A percentile compares a stretch with the other conserved stretches of the same genome.
Conservation (phyloP, 2,113 vertebrate species). For the Dryoscopus gambensis region DNA sequence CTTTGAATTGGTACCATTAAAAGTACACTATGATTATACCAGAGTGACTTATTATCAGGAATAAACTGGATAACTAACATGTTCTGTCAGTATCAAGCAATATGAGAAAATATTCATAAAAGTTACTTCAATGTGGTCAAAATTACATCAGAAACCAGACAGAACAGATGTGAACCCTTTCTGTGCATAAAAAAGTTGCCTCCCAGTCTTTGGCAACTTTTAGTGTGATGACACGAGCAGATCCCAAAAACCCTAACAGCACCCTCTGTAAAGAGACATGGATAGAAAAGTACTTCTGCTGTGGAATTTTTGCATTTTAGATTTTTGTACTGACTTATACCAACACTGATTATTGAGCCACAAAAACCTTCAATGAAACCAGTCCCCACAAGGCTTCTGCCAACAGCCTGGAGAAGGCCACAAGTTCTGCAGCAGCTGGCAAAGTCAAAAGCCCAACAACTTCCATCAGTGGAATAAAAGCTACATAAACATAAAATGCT, state of each 20-base stretch:
- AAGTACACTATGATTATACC: not conserved
- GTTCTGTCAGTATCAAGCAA: not conserved
- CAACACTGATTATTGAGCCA: not conserved
- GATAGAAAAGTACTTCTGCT: not conserved
- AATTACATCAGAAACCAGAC: not conserved
- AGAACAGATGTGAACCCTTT: slow-evolving; percentile 2
- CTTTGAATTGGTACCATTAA: not conserved
- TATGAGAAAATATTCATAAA: not conserved
- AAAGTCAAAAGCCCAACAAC: not conserved
- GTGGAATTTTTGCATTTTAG: not conserved
- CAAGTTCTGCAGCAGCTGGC: not conserved
- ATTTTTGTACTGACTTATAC: not conserved
- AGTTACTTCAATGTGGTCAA: not conserved
- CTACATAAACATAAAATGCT: not conserved
- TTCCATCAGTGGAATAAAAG: not conserved
- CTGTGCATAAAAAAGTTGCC: not conserved
- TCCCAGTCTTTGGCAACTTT: not conserved
- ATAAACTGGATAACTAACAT: not conserved
- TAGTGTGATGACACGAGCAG: not conserved
- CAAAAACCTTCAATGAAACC: not conserved
- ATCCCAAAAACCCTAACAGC: not conserved
- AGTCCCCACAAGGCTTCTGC: not conserved
- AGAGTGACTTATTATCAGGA: not conserved
- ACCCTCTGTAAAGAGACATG: not conserved
- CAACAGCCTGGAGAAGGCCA: not conserved